Conservation (phyloP, 2,797 vertebrate genomes). For the Mormyrops boulengeri region DNA sequence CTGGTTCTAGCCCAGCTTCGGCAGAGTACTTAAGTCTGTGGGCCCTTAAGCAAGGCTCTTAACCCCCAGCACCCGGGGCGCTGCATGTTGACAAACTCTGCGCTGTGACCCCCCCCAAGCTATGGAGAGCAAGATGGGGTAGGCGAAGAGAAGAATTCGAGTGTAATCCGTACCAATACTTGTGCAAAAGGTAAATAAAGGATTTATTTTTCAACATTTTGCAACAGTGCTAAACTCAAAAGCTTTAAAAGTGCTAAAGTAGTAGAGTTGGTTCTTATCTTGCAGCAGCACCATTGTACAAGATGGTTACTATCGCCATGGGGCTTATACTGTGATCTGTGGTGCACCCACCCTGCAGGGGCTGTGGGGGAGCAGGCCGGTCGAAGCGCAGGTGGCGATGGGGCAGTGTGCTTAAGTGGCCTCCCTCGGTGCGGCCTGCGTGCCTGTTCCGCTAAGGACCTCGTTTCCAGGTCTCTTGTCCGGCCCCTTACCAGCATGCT, state of each 20-base stretch:
- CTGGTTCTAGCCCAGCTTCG: neutral
- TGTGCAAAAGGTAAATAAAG: conserved; percentile 23
- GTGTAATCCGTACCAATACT: neutral
- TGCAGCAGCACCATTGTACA: neutral
- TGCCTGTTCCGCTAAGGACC: neutral
- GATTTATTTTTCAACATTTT: neutral
- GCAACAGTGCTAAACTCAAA: neutral
- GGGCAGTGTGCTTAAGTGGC: neutral
- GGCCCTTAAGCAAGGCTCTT: neutral
- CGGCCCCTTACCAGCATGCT: conserved; percentile 7
- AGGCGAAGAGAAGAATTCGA: neutral
- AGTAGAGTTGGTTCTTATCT: conserved; percentile 28
- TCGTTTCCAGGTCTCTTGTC: neutral
- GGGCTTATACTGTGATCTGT: conserved; percentile 24
- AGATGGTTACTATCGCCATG: conserved; percentile 27
- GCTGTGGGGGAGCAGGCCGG: conserved; percentile 17
- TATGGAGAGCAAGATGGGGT: neutral
- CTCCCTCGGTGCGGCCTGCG: neutral
- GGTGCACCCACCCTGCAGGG: conserved; percentile 18
- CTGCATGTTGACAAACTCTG: neutral
- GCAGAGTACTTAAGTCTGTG: neutral
- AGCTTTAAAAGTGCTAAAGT: no score
- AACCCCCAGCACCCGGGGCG: neutral
- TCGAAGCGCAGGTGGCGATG: neutral
- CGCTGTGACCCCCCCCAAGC: neutral